These are phyloP conservation scores for Altica lythri DNA, from an alignment of 2,888 invertebrate species.

Conservation along the genomic window DNA sequence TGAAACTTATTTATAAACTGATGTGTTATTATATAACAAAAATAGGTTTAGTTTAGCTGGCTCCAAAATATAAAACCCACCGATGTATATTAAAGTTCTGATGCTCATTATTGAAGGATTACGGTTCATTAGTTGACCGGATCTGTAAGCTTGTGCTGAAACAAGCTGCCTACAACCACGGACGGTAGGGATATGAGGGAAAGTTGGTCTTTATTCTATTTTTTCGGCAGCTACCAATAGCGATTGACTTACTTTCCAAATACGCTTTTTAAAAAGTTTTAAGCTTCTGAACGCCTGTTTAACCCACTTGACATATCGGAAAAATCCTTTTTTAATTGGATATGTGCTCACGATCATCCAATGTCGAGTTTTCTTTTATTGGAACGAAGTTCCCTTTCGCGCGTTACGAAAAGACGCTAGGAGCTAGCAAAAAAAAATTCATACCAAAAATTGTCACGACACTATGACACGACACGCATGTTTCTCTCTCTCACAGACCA, in stretches of 20 bases:
- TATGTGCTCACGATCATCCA: not conserved
- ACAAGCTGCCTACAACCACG: slow-evolving; percentile 33
- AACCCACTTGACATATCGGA: slow-evolving; percentile 18
- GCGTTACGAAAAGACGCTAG: too few relatives aligned
- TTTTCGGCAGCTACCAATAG: slow-evolving; percentile 14
- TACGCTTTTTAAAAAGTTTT: slow-evolving; percentile 16
- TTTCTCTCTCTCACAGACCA: too few relatives aligned
- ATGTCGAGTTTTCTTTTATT: not conserved
- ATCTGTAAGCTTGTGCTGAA: slow-evolving; percentile 45
- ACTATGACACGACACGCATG: too few relatives aligned
- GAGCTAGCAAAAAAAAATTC: too few relatives aligned
- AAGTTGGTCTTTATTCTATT: not conserved
- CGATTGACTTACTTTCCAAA: slow-evolving; percentile 15
- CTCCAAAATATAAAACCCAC: slow-evolving; percentile 40
- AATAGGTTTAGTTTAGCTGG: too few relatives aligned
- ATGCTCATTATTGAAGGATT: slow-evolving; percentile 55
- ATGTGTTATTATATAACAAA: too few relatives aligned
- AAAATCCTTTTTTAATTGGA: slow-evolving; percentile 4
- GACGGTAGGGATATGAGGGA: slow-evolving; percentile 7
- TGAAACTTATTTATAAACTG: too few relatives aligned
- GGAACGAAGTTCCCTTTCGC: too few relatives aligned
- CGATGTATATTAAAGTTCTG: slow-evolving; percentile 42
- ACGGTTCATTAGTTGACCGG: slow-evolving; percentile 56
- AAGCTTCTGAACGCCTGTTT: slow-evolving; percentile 7
- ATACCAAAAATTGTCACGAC: too few relatives aligned